Evolutionary conservation across 2,113 vertebrate species (phyloP), one percentile per base, ranked within the genome.

Genomic region (Marcusenius ussheri): DNA sequence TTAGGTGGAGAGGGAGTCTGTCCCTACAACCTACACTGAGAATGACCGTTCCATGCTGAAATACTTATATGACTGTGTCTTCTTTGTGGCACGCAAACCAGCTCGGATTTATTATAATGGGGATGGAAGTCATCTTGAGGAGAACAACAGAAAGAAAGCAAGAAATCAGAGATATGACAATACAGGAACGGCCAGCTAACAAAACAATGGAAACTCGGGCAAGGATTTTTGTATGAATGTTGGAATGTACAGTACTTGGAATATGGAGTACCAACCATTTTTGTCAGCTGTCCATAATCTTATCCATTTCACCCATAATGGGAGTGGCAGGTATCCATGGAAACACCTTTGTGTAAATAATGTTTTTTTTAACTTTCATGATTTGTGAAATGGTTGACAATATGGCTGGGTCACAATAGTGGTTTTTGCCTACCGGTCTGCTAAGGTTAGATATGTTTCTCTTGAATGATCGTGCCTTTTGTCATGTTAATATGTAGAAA

Each of bases 31-130:
- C 31, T 99, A 99, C 94, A 99, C 98, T 91, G 98, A 98, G 95
- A 99, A 99, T 87, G 96, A 97, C 45, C 96, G 97, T 91, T 99
- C 98, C 56, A 99, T 99, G 98, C 95, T 99, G 93, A 97, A 97
- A 93, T 99, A 99, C 91, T 94, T 98, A 93, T 99, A 99, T 39
- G 98, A 99, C 95, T 99, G 98, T 1, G 96, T 98, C 88, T 97
- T 98, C 95, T 99, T 99, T 93, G 98, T 99, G 90, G 98, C 96
- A 86, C 96, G 98, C 90, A 99, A 99, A 93, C 98, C 98, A 80
- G 93, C 94, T 83, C 58, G 95, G 5, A 42, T 91, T 19, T 87
- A 91, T 58, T 92, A 89, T 87, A 94, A 95, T 5, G 87, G 47
- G 77, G 91, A 92, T 0, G 92, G 93, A 0, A 50, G 83, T 42